A percentile compares a stretch with the other conserved stretches of the same genome.
Evolutionary conservation across 2,888 invertebrate genomes (phyloP).

Genomic region (Aspidapion aeneum): DNA sequence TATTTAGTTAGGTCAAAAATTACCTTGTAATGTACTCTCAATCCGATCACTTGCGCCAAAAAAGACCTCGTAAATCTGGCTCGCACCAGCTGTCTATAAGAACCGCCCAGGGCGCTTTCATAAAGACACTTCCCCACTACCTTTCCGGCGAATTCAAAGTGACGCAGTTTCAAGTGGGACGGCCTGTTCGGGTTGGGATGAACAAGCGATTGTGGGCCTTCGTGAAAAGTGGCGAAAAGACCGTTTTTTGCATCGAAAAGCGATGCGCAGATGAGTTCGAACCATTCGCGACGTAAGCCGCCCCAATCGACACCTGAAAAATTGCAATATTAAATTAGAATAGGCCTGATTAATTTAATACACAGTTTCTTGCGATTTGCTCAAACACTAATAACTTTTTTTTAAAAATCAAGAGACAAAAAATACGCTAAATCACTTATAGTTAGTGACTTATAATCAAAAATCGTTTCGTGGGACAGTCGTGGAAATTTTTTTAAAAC

Average conservation of each 20-base stretch:
- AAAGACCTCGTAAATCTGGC: conserved; percentile 90
- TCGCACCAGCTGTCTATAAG: conserved; percentile 84
- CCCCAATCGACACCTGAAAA: conserved; percentile 87
- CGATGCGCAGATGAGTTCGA: conserved; percentile 82
- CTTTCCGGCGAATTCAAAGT: conserved; percentile 91
- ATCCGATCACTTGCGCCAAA: conserved; percentile 90
- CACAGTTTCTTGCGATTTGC: no score
- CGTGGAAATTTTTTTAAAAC: no score
- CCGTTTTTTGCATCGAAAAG: conserved; percentile 82
- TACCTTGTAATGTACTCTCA: conserved; percentile 90
- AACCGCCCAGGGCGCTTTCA: conserved; percentile 87
- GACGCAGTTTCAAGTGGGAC: conserved; percentile 74
- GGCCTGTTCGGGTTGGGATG: conserved; percentile 85
- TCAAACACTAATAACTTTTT: no score
- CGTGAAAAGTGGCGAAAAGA: conserved; percentile 82
- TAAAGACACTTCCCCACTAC: conserved; percentile 93
- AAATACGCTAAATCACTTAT: no score
- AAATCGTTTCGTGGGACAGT: no score
- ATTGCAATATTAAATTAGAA: background rate
- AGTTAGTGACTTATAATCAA: no score
- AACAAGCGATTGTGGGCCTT: conserved; percentile 82
- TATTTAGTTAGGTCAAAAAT: no score
- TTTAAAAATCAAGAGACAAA: no score
- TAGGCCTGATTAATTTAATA: no score
- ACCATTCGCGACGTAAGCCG: conserved; percentile 91